phyloP scores from a whole-genome alignment of 2,113 vertebrate species.

The Tringa solitaria region DNA sequence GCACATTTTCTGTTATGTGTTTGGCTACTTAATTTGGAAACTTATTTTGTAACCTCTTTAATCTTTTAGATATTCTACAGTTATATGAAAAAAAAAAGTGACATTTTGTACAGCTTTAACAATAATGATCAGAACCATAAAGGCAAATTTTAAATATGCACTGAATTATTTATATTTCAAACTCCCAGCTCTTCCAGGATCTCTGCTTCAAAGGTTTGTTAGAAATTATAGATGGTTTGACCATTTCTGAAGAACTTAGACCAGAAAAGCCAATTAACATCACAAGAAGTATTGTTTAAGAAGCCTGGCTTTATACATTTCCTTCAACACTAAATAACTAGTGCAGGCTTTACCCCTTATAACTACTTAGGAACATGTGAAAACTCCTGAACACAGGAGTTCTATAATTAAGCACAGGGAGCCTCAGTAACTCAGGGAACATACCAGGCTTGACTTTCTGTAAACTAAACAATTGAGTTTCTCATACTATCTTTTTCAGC shows the following conservation, averaged over 20 bases:
- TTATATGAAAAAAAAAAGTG: not conserved
- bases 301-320: not conserved
- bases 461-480: not conserved
- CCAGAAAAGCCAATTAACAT: not conserved
- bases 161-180: not conserved
- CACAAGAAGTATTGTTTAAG: not conserved
- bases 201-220: not conserved
- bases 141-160: not conserved
- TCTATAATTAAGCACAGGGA: not conserved
- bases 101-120: not conserved
- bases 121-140: not conserved
- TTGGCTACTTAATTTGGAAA: not conserved
- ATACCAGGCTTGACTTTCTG: not conserved
- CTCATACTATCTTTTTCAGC: not conserved
- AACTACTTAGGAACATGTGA: not conserved
- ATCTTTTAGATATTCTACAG: not conserved
- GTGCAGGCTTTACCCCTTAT: not conserved
- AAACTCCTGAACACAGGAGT: not conserved
- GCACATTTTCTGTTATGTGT: not conserved
- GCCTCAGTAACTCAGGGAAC: not conserved
- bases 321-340: not conserved
- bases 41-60: not conserved
- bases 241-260: not conserved
- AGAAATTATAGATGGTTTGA: not conserved
- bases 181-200: not conserved